phyloP scores from a whole-genome alignment of 2,888 invertebrate genomes.

The Zaprionus obscuricornis region DNA sequence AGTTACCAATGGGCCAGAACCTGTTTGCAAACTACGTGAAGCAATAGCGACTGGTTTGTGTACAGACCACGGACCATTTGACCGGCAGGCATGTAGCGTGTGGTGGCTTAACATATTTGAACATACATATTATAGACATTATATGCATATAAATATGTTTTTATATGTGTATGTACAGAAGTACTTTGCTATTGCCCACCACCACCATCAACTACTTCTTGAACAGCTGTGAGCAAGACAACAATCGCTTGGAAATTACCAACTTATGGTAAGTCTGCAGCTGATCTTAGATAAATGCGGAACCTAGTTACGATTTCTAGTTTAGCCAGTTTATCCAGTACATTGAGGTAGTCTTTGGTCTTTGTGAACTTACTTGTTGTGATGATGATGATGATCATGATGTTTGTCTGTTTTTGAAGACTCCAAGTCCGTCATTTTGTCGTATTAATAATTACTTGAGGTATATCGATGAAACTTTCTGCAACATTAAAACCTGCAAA shows the following conservation, averaged over 20 bases:
- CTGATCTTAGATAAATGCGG: conserved; percentile 13
- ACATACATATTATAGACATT: not conserved
- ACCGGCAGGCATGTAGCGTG: not conserved
- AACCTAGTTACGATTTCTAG: conserved; percentile 12
- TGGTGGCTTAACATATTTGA: conserved; percentile 1
- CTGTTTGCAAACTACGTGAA: conserved; percentile 45
- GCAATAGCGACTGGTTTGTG: conserved; percentile 53
- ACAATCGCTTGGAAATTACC: not conserved
- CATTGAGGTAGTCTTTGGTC: conserved; percentile 19
- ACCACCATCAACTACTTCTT: conserved; percentile 1
- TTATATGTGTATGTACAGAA: not conserved
- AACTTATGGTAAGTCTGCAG: not conserved
- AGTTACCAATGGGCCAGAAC: conserved; percentile 40
- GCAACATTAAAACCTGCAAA: conserved; percentile 50
- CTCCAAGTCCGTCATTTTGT: conserved; percentile 68
- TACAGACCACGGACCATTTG: no score
- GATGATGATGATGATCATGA: conserved; percentile 66
- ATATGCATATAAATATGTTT: not conserved
- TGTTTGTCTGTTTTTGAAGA: conserved; percentile 71
- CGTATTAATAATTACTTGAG: no score
- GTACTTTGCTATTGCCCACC: no score
- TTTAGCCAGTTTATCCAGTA: not conserved
- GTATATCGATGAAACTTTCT: conserved; percentile 18
- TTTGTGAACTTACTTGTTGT: conserved; percentile 61
- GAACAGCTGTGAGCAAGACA: conserved; percentile 16